Evolutionary conservation across 2,888 invertebrate species (phyloP), one percentile per base, ranked within the genome.

Genomic region (Erynnis tages): DNA sequence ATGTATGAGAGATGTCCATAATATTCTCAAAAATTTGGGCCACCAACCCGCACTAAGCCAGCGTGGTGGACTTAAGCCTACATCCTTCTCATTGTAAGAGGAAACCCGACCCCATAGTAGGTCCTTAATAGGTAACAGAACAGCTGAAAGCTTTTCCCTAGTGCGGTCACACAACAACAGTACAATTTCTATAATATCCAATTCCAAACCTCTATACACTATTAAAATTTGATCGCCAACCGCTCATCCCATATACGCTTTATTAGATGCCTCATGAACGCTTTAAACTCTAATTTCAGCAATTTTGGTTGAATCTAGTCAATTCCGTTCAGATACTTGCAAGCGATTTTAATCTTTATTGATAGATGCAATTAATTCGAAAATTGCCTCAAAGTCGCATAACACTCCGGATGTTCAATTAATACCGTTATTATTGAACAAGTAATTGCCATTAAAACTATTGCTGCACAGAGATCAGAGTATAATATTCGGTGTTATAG

Each of bases 211-310:
- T 6, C 3, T 21, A 21, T 4, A 21, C 21, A 21, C 6, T 6
- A 21, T 4, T 21, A 21, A 4, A 21, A 17, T 1, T 13, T 29
- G 46, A 43, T 17, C 49, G 50, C 54, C 45, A 8, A n/a, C 16
- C 43, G 43, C 54, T 53, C 49, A 35, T 59, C 41, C 47, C 57
- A 56, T 57, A 43, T 17, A 46, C 52, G 34, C n/a, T 21, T 43
- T 50, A 57, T 58, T 56, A 55, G 56, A 37, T 49, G 55, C 62
- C 66, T 68, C 71, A 73, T 73, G 69, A 71, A 54, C 68, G 74
- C 73, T 74, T 73, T 76, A 72, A 74, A 66, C 67, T 65, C 61
- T 77, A 78, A 81, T 80, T 77, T 66, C 59, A 69, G 72, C 73
- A 76, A 80, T 76, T 80, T 74, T 54, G 62, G 69, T 71, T 66